Percentiles rank a stretch among this genome's conserved stretches.
Conservation (phyloP, 2,113 vertebrate genomes). For the Hucho hucho region DNA sequence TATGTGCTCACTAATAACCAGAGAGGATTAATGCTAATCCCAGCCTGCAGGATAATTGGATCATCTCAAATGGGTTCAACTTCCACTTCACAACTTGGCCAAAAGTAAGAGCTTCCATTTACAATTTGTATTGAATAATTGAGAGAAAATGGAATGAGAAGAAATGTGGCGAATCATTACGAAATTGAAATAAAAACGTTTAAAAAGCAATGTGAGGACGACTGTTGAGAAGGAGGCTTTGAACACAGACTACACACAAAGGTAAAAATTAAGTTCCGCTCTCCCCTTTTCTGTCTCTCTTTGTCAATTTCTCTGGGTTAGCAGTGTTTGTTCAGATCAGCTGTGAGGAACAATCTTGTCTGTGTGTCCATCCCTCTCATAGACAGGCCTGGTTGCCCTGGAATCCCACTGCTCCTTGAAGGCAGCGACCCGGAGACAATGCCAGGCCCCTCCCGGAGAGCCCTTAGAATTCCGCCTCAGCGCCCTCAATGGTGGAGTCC, state of each 20-base stretch:
- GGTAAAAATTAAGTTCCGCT: no score
- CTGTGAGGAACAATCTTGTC: not conserved
- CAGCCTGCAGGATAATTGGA: constrained; percentile 66
- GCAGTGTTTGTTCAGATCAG: not conserved
- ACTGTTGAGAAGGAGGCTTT: not conserved
- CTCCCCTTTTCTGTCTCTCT: not conserved
- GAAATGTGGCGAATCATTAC: not conserved
- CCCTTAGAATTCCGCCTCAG: constrained; percentile 56
- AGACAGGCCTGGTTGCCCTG: constrained; percentile 58
- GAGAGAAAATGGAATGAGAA: constrained; percentile 3
- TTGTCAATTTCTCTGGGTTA: not conserved
- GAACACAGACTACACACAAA: not conserved
- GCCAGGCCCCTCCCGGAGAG: constrained; percentile 54
- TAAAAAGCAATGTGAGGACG: not conserved
- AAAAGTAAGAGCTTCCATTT: constrained; percentile 45
- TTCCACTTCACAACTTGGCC: constrained; percentile 40
- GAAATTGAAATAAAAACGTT: not conserved
- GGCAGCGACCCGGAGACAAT: constrained; percentile 68
- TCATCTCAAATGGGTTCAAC: constrained; percentile 57
- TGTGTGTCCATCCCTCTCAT: constrained; percentile 20
- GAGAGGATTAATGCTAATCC: constrained; percentile 70
- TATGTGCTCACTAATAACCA: constrained; percentile 60
- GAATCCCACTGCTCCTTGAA: constrained; percentile 60
- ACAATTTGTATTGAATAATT: constrained; percentile 35
- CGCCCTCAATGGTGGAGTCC: constrained; percentile 42